These are phyloP conservation scores for Caenorhabditis brenneri DNA, from an alignment of 1,140 invertebrate species.

Conservation along the genomic window DNA sequence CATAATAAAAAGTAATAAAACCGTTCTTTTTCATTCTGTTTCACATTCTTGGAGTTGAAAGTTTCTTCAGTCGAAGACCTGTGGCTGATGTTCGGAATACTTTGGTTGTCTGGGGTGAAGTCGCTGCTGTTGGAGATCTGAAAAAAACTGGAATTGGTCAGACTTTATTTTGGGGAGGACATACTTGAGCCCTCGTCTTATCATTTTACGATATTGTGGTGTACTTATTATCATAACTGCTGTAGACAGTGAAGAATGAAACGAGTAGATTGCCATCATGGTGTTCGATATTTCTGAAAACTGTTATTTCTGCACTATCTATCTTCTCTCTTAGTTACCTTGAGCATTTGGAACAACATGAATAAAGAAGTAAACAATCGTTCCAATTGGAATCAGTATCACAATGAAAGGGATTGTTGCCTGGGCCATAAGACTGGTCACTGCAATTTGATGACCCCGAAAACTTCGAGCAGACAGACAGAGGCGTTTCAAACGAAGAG, in stretches of 20 bases:
- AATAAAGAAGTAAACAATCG: not conserved
- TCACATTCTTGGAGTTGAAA: not conserved
- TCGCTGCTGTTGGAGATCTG: not conserved
- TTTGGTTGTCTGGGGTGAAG: not conserved
- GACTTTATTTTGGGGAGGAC: too few relatives aligned
- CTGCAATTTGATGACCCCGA: conserved; percentile 10
- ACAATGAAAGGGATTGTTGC: not conserved
- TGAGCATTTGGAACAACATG: not conserved
- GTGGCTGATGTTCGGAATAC: not conserved
- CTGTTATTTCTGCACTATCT: not conserved
- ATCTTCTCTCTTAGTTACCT: not conserved
- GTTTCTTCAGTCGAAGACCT: not conserved
- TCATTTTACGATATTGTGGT: conserved; percentile 10
- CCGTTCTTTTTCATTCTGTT: not conserved
- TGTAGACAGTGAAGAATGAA: not conserved
- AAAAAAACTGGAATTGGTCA: not conserved
- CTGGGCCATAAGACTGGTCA: not conserved
- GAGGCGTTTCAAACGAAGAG: not conserved
- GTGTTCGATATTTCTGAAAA: not conserved
- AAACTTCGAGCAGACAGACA: not conserved
- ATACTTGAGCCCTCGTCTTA: not conserved
- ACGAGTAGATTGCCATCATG: conserved; percentile 7
- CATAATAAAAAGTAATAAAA: not conserved
- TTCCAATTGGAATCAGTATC: not conserved
- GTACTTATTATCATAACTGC: conserved; percentile 6